Conservation (phyloP, 2,888 invertebrate genomes). For the Nebria brevicollis region DNA sequence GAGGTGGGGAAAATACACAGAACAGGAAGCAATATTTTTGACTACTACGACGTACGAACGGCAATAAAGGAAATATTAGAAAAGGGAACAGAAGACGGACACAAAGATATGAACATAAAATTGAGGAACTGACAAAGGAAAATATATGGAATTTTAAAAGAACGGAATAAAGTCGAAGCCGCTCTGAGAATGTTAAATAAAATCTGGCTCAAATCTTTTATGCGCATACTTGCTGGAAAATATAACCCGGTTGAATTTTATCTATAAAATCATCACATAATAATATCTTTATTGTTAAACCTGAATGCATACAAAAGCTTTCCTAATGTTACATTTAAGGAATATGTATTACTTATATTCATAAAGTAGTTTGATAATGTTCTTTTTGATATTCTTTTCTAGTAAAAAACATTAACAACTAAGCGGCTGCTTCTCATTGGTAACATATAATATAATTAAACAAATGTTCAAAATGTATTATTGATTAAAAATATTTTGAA, state of each 20-base stretch:
- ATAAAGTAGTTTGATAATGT: no score
- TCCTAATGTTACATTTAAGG: no score
- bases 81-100: conserved; percentile 38
- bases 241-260: conserved; percentile 40
- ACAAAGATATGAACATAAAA: conserved; percentile 46
- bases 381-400: no score
- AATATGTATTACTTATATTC: no score
- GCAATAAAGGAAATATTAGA: conserved; percentile 47
- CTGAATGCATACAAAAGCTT: not conserved
- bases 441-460: no score
- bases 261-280: not conserved
- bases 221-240: conserved; percentile 37
- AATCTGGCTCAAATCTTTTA: conserved; percentile 42
- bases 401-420: no score
- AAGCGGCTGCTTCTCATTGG: no score
- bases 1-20: not conserved
- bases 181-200: conserved; percentile 43
- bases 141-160: conserved; percentile 46
- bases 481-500: no score
- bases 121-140: conserved; percentile 48
- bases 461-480: no score
- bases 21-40: conserved; percentile 45
- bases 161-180: conserved; percentile 45
- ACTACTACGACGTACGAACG: conserved; percentile 24
- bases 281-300: not conserved